These are phyloP conservation scores for Drosophila ogumai DNA, from an alignment of 1,140 invertebrate species.

Conservation along the genomic window DNA sequence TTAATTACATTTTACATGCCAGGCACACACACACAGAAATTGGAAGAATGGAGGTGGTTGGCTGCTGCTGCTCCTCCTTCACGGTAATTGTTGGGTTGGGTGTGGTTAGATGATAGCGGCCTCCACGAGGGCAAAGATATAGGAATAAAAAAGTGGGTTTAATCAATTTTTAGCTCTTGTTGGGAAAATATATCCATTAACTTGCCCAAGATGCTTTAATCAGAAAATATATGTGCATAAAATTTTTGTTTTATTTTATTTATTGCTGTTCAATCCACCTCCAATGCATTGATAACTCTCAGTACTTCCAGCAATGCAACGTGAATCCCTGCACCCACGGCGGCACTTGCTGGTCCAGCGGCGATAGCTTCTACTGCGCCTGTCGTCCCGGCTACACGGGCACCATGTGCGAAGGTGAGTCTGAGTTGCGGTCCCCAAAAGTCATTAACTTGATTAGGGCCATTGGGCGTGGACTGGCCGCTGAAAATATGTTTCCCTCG, in stretches of 20 bases:
- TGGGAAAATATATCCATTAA: background rate
- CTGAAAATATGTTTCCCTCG: constrained; percentile 22
- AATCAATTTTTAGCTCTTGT: background rate
- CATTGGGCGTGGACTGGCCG: constrained; percentile 11
- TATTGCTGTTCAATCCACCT: constrained; percentile 3
- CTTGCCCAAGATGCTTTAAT: background rate
- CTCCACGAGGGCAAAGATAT: background rate
- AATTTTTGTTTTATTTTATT: background rate
- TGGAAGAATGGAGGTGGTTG: background rate
- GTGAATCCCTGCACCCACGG: constrained; percentile 91
- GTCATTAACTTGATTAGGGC: constrained; percentile 53
- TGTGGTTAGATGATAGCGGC: constrained; percentile 22
- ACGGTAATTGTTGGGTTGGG: constrained; percentile 46
- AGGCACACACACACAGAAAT: constrained; percentile 57
- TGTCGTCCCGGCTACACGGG: constrained; percentile 91
- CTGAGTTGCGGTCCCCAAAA: constrained; percentile 14
- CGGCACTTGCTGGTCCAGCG: constrained; percentile 90
- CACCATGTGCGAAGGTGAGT: constrained; percentile 90
- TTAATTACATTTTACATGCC: constrained; percentile 82
- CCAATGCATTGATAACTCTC: constrained; percentile 55
- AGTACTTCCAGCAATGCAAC: constrained; percentile 88
- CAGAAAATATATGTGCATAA: background rate
- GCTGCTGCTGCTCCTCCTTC: background rate
- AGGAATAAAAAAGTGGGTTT: background rate
- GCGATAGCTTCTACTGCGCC: constrained; percentile 91